Base-by-base conservation (phyloP, 2,113 vertebrate species). In the Nansenia antarctica region DNA sequence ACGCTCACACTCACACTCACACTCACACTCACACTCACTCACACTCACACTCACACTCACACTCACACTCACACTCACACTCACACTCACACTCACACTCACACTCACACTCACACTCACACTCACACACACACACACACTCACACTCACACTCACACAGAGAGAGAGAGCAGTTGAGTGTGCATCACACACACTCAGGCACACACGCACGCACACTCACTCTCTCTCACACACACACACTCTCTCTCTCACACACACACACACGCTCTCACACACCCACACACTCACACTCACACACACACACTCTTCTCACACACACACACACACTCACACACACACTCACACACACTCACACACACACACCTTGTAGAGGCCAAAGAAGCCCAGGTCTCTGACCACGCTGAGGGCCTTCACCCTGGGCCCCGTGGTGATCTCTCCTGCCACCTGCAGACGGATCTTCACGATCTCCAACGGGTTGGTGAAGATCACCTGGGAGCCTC, bases 401-500 rank as follows among this genome's bases (percentile, higher is more conserved):
- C 72, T 95, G 65, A 99, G 89, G 0, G 97, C 96, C 29, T 96
- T 98, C 87, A 99, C 96, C 37, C 96, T 90, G 42, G 96, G 96
- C 24, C 97, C 97, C 0, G 96, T 98, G 69, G 96, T 98, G 86
- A 98, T 99, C 85, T 99, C 97, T 55, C 98, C 98, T 1, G 98
- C 98, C 30, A 99, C 97, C 87, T 99, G 98, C 86, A 99, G 91
- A 39, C 98, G 96, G 76, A 99, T 99, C 92, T 99, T 99, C 49
- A 99, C 98, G 11, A 99, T 99, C 93, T 99, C 98, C 89, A 99
- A 84, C 24, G 98, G 98, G 82, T 99, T 99, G 76, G 97, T 99
- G 82, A 99, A 99, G 76, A 99, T 96, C 59, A 99, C 97, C 86
- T 99, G 98, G 79, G 98, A 99, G 52, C 91, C 96, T 82, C 98